These are phyloP conservation scores for Hycleus cichorii DNA, from an alignment of 1,140 invertebrate genomes.

Conservation along the genomic window DNA sequence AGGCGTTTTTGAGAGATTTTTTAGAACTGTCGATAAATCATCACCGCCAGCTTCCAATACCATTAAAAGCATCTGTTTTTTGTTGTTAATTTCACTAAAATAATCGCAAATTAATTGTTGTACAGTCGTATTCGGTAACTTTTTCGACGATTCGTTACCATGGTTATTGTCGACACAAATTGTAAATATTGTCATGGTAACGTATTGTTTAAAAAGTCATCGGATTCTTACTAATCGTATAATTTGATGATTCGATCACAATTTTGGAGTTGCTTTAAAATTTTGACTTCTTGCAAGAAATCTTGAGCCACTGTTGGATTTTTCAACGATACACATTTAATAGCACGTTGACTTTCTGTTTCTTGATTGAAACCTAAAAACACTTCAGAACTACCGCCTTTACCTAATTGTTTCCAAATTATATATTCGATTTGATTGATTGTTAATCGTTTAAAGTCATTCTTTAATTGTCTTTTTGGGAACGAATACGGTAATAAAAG, in stretches of 20 bases:
- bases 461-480: too few relatives aligned
- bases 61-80: slow-evolving; percentile 63
- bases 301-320: slow-evolving; percentile 58
- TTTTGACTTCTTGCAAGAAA: slow-evolving; percentile 85
- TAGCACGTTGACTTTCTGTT: slow-evolving; percentile 25
- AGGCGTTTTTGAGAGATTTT: slow-evolving; percentile 49
- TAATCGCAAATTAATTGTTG: background rate
- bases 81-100: slow-evolving; percentile 48
- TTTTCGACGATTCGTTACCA: too few relatives aligned
- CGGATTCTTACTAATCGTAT: slow-evolving; percentile 74
- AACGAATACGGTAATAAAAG: too few relatives aligned
- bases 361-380: slow-evolving; percentile 29
- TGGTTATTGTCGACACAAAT: too few relatives aligned
- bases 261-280: slow-evolving; percentile 77
- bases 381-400: slow-evolving; percentile 37
- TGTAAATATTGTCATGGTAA: too few relatives aligned
- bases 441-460: background rate
- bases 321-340: slow-evolving; percentile 56
- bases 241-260: slow-evolving; percentile 78
- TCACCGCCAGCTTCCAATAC: slow-evolving; percentile 91
- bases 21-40: slow-evolving; percentile 76
- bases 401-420: slow-evolving; percentile 32
- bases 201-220: background rate
- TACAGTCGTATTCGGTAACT: background rate
- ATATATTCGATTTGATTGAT: slow-evolving; percentile 31